A percentile compares a stretch with the other conserved stretches of the same genome.
Evolutionary conservation across 2,888 invertebrate species (phyloP).

Genomic region (Rhyacophila evoluta): DNA sequence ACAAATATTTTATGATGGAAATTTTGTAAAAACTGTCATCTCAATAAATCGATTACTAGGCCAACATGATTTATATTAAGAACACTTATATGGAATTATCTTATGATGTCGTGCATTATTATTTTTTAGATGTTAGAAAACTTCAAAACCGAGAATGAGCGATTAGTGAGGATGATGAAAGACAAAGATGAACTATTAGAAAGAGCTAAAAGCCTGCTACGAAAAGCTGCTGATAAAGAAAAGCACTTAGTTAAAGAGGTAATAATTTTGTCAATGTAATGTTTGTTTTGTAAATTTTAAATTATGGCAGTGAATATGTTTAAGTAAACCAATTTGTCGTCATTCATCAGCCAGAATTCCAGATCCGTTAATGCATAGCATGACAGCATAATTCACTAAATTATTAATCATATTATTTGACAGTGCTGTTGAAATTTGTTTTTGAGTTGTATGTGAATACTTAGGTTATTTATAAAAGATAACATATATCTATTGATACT

Average conservation of each 20-base stretch:
- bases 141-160: constrained; percentile 65
- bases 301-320: no score
- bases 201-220: constrained; percentile 72
- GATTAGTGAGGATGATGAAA: constrained; percentile 68
- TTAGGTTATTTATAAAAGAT: no score
- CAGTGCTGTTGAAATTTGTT: background rate
- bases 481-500: no score
- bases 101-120: background rate
- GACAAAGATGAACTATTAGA: constrained; percentile 72
- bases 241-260: constrained; percentile 72
- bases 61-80: no score
- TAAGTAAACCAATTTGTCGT: no score
- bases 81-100: no score
- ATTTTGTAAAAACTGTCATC: no score
- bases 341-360: no score
- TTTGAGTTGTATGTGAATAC: background rate
- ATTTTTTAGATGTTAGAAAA: constrained; percentile 58
- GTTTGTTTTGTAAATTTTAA: background rate
- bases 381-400: background rate
- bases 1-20: no score
- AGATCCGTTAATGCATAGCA: no score
- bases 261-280: no score
- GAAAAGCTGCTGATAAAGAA: constrained; percentile 73
- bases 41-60: no score
- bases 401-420: background rate